Conservation (phyloP, 2,888 invertebrate species). For the Leucania comma region DNA sequence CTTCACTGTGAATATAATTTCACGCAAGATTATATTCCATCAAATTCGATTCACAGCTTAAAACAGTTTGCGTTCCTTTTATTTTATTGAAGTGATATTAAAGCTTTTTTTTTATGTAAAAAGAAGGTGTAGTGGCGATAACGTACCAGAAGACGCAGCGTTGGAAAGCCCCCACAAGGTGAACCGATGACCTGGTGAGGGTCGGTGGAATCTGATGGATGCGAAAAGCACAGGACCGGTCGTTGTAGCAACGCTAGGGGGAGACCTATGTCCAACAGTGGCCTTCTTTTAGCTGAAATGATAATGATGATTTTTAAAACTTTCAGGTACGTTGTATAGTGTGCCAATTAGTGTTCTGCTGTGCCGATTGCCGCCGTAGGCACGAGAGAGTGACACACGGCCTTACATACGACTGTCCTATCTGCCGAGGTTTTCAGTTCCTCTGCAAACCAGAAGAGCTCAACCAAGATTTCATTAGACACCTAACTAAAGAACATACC, state of each 20-base stretch:
- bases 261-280: no score
- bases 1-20: neutral
- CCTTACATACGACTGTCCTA: conserved; percentile 83
- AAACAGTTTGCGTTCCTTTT: neutral
- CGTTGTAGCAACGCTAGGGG: no score
- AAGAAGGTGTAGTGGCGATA: no score
- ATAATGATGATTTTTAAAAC: neutral
- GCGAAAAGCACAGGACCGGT: no score
- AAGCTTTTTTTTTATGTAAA: neutral
- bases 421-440: conserved; percentile 82
- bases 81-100: neutral
- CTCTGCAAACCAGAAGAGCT: conserved; percentile 79
- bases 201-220: no score
- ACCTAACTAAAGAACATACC: conserved; percentile 79
- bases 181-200: no score
- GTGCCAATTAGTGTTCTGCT: conserved; percentile 85
- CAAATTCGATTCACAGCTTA: neutral
- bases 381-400: conserved; percentile 82
- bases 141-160: no score
- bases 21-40: neutral
- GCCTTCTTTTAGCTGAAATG: no score
- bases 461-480: conserved; percentile 77
- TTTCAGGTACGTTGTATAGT: conserved; percentile 85
- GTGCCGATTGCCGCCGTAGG: conserved; percentile 82
- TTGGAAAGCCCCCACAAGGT: no score